These are phyloP conservation scores for Ennomos erosarius DNA, from an alignment of 2,888 invertebrate species.

Conservation along the genomic window DNA sequence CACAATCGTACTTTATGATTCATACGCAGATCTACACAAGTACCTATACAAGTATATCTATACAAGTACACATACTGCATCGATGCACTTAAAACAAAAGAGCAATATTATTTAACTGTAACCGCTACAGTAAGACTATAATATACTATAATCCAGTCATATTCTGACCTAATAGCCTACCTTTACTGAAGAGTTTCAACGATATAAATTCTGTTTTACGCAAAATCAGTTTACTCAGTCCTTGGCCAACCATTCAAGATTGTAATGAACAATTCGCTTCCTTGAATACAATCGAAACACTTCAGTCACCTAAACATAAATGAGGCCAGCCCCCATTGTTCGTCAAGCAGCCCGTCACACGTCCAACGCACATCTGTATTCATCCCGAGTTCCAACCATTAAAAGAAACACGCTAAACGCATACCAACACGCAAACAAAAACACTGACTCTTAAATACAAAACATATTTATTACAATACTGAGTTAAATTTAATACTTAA, in stretches of 20 bases:
- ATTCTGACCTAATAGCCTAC: no score
- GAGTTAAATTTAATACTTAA: constrained; percentile 73
- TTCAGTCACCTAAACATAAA: constrained; percentile 21
- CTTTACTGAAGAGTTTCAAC: neutral
- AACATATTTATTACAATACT: constrained; percentile 81
- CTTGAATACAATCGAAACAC: constrained; percentile 3
- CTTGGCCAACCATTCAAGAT: neutral
- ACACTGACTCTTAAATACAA: constrained; percentile 60
- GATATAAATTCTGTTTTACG: neutral
- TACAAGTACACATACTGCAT: no score
- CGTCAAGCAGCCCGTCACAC: constrained; percentile 42
- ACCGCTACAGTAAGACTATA: no score
- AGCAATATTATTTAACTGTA: no score
- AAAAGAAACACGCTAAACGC: constrained; percentile 49
- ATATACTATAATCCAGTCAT: no score
- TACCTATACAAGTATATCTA: no score
- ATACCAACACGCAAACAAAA: constrained; percentile 58
- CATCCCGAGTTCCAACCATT: constrained; percentile 50
- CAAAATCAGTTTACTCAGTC: no score
- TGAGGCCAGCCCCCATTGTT: constrained; percentile 61
- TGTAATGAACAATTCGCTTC: constrained; percentile 7
- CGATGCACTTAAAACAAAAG: no score
- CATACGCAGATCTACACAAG: no score
- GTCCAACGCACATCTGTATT: constrained; percentile 56
- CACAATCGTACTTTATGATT: no score